Percentiles rank a stretch among this genome's conserved stretches.
Evolutionary conservation across 2,888 invertebrate species (phyloP).

Genomic region (Ectobius pallidus): DNA sequence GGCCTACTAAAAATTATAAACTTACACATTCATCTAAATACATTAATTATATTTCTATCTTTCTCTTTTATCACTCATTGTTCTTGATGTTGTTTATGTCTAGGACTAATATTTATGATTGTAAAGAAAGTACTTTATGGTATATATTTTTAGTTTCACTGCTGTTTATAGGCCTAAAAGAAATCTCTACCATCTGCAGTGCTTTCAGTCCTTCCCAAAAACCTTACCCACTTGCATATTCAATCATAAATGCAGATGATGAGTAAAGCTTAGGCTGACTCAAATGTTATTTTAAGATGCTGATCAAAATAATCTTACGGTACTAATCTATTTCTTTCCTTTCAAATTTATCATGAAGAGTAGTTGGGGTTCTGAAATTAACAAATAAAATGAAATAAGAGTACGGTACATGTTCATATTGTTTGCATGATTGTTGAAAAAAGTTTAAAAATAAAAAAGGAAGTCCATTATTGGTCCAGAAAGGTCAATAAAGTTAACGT

Average conservation of each 20-base stretch:
- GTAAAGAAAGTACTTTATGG: not conserved
- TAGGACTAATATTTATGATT: slow-evolving; percentile 4
- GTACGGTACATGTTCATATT: not conserved
- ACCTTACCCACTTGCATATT: not conserved
- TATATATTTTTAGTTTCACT: not conserved
- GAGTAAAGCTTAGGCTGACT: not conserved
- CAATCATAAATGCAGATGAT: not conserved
- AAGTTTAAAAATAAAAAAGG: not conserved
- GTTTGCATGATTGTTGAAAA: not conserved
- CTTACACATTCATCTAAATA: not conserved
- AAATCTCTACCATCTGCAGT: slow-evolving; percentile 9
- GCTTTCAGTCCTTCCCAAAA: not conserved
- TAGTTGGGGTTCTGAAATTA: not conserved
- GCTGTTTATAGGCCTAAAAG: slow-evolving; percentile 18
- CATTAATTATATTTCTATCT: not conserved
- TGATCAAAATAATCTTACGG: not conserved
- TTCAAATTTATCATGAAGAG: not conserved
- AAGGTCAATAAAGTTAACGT: not conserved
- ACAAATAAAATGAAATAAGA: not conserved
- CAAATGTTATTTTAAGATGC: not conserved
- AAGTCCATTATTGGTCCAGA: not conserved
- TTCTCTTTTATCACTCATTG: slow-evolving; percentile 23
- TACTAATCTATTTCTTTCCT: not conserved
- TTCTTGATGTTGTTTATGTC: slow-evolving; percentile 25
- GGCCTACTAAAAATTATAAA: slow-evolving; percentile 22